Percentiles rank a stretch among this genome's conserved stretches.
Evolutionary conservation across 2,113 vertebrate species (phyloP).

Genomic region (Hipposideros armiger): DNA sequence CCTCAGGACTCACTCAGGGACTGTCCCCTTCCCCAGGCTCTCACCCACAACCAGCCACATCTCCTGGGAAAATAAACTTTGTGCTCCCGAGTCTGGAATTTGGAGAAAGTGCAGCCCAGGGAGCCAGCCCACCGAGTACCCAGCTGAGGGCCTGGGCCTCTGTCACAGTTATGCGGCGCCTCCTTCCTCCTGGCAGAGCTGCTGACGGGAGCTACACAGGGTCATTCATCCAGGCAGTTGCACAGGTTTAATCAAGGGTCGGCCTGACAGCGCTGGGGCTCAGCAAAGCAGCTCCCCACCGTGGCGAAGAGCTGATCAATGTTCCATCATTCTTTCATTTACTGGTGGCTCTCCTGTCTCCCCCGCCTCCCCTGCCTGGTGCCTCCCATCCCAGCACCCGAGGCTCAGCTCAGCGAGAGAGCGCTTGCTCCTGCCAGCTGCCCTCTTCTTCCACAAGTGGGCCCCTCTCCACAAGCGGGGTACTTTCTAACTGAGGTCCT

Average conservation of each 20-base stretch:
- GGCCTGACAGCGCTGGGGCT: slow-evolving; percentile 77
- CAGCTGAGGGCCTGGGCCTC: slow-evolving; percentile 41
- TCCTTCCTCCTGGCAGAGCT: slow-evolving; percentile 80
- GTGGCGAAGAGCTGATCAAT: slow-evolving; percentile 88
- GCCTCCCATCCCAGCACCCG: slow-evolving; percentile 50
- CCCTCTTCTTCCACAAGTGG: too few species aligned
- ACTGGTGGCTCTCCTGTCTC: slow-evolving; percentile 73
- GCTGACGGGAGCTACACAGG: slow-evolving; percentile 79
- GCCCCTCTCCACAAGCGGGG: too few species aligned
- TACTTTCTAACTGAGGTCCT: too few species aligned
- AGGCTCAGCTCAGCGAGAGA: background rate
- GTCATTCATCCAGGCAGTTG: slow-evolving; percentile 81
- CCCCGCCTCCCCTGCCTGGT: background rate
- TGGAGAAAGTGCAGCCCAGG: background rate
- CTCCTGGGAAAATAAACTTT: background rate
- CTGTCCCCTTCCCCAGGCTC: accelerated
- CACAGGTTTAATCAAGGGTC: slow-evolving; percentile 86
- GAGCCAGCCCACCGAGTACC: background rate
- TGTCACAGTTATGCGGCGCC: background rate
- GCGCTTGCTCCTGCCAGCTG: background rate
- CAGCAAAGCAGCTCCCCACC: slow-evolving; percentile 84
- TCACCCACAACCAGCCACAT: background rate
- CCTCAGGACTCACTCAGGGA: background rate
- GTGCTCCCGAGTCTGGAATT: background rate
- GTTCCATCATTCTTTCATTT: slow-evolving; percentile 87